Conservation (phyloP, 1,140 invertebrate genomes). For the Lasioglossum baleicum region DNA sequence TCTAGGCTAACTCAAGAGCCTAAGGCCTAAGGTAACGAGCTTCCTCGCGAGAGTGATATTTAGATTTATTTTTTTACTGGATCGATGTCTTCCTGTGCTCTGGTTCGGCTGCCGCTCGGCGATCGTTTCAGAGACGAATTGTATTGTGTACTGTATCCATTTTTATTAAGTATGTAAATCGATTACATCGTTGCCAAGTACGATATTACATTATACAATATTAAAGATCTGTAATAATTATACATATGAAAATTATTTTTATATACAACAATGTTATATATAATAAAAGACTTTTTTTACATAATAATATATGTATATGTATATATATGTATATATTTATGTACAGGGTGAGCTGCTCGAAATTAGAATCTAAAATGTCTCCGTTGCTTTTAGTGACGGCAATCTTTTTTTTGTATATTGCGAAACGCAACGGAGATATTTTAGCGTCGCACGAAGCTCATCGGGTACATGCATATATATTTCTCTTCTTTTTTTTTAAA, state of each 20-base stretch:
- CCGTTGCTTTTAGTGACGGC: too few relatives aligned
- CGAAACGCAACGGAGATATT: too few relatives aligned
- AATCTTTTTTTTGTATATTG: too few relatives aligned
- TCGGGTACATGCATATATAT: neutral
- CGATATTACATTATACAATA: slow-evolving; percentile 42
- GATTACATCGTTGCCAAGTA: slow-evolving; percentile 36
- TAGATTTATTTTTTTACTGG: slow-evolving; percentile 14
- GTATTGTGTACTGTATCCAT: slow-evolving; percentile 23
- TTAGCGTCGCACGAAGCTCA: too few relatives aligned
- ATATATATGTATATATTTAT: neutral
- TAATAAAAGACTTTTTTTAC: slow-evolving; percentile 54
- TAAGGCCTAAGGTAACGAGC: neutral
- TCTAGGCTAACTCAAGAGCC: neutral
- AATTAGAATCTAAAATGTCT: too few relatives aligned
- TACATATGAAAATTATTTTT: slow-evolving; percentile 50
- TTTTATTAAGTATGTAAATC: slow-evolving; percentile 47
- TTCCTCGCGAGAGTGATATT: slow-evolving; percentile 21
- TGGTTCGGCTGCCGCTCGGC: too few relatives aligned
- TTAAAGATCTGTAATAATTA: slow-evolving; percentile 45
- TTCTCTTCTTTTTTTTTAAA: neutral
- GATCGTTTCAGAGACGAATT: neutral
- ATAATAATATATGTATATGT: slow-evolving; percentile 25
- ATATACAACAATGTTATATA: slow-evolving; percentile 49
- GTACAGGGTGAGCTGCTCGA: too few relatives aligned
- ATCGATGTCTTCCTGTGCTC: neutral